Conservation (phyloP, 1,140 invertebrate species). For the Macrosteles quadrilineatus region DNA sequence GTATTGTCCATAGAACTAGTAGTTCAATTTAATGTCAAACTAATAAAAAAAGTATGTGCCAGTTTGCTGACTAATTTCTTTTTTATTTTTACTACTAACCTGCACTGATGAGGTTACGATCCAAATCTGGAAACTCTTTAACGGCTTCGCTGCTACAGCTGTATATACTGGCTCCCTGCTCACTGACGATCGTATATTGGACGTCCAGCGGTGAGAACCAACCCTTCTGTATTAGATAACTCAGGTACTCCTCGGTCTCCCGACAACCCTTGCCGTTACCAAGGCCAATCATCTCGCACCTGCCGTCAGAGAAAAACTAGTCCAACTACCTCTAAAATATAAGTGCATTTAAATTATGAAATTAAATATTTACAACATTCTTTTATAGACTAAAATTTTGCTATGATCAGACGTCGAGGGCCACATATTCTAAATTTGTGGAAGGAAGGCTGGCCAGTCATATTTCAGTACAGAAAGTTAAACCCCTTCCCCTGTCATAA, state of each 20-base stretch:
- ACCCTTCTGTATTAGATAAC: conserved; percentile 60
- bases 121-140: conserved; percentile 81
- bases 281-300: conserved; percentile 74
- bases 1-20: too few relatives aligned
- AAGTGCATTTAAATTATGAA: neutral
- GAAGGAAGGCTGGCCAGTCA: too few relatives aligned
- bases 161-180: conserved; percentile 88
- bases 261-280: conserved; percentile 88
- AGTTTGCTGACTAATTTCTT: too few relatives aligned
- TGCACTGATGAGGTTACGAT: conserved; percentile 78
- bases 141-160: conserved; percentile 80
- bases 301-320: conserved; percentile 41
- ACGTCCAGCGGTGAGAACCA: conserved; percentile 60
- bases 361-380: too few relatives aligned
- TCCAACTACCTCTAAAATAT: too few relatives aligned
- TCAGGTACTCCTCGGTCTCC: conserved; percentile 78
- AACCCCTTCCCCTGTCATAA: too few relatives aligned
- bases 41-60: too few relatives aligned
- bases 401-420: too few relatives aligned
- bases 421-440: too few relatives aligned
- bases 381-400: too few relatives aligned
- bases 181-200: conserved; percentile 81
- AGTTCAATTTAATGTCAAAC: too few relatives aligned
- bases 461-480: too few relatives aligned
- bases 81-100: conserved; percentile 55